A percentile compares a stretch with the other conserved stretches of the same genome.
Conservation (phyloP, 2,888 invertebrate species). For the Sericinus montela region DNA sequence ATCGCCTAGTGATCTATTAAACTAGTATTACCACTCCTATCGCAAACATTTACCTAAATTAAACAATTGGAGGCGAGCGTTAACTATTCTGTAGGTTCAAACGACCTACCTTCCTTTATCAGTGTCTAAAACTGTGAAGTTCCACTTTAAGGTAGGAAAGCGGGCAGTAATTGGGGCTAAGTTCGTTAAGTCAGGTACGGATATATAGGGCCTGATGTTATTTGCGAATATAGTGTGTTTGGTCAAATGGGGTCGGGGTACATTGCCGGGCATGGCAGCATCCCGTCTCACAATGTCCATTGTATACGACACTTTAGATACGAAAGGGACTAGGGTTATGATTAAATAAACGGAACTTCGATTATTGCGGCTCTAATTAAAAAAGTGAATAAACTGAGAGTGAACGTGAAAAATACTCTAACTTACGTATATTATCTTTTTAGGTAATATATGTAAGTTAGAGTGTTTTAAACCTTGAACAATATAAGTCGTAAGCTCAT, state of each 20-base stretch:
- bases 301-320: slow-evolving; percentile 9
- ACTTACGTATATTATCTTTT: too few species aligned
- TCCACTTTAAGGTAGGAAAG: slow-evolving; percentile 1
- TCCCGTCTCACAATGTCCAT: not conserved
- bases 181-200: slow-evolving; percentile 8
- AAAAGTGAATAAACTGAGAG: too few species aligned
- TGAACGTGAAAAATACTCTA: too few species aligned
- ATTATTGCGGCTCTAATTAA: not conserved
- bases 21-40: not conserved
- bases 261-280: not conserved
- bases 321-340: slow-evolving; percentile 11
- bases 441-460: too few species aligned
- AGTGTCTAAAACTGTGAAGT: not conserved
- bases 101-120: not conserved
- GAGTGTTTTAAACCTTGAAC: too few species aligned
- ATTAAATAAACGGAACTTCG: not conserved
- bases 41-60: not conserved
- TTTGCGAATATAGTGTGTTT: not conserved
- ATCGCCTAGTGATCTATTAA: too few species aligned
- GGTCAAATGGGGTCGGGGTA: not conserved
- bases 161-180: slow-evolving; percentile 5
- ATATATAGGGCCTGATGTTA: slow-evolving; percentile 2
- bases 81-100: slow-evolving; percentile 3
- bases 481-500: too few species aligned
- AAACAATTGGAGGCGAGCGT: not conserved